Evolutionary conservation across 2,888 invertebrate genomes (phyloP), one percentile per base, ranked within the genome.

Genomic region (Gymnocheta viridis): DNA sequence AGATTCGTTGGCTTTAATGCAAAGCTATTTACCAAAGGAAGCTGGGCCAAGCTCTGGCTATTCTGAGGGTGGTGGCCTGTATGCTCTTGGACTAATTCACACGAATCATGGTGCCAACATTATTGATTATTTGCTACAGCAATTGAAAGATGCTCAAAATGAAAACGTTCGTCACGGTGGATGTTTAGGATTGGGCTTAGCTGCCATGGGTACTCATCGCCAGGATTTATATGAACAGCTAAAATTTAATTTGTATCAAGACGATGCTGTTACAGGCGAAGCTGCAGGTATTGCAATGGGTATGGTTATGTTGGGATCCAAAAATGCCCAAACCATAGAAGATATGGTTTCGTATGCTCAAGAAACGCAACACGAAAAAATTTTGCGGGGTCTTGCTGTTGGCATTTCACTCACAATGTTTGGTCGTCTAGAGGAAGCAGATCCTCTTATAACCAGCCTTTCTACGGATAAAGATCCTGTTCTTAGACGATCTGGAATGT

Each of bases 271-370:
- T 0, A 98, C 99, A 27, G 99, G 99, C 32, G 99, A 99, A 93
- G 99, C 99, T 6, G 99, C 99, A 32, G 99, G 99, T 24, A 96
- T 99, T 87, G 98, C 98, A 0, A 99, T 99, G 98, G 99, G 99
- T 60, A 96, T 99, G 95, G 98, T 99, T 0, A 99, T 99, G 99
- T 93, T 99, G 87, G 99, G 99, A 2, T 98, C 99, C 0, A 96
- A 98, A 90, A 95, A 97, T 89, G 95, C 96, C 0, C 94, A 95
- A 83, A 96, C 97, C 3, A 97, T 98, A 86, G 96, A 97, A 91
- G 98, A 98, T 90, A 98, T 98, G 98, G 97, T 98, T 58, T 96
- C 95, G 86, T 98, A 97, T 92, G 96, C 96, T 4, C 95, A 96
- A 89, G 96, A 97, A 89, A 97, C 97, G 0, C 96, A 96, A 89